These are phyloP conservation scores for Scaptomyza hsui DNA, from an alignment of 1,140 invertebrate species.

Conservation along the genomic window DNA sequence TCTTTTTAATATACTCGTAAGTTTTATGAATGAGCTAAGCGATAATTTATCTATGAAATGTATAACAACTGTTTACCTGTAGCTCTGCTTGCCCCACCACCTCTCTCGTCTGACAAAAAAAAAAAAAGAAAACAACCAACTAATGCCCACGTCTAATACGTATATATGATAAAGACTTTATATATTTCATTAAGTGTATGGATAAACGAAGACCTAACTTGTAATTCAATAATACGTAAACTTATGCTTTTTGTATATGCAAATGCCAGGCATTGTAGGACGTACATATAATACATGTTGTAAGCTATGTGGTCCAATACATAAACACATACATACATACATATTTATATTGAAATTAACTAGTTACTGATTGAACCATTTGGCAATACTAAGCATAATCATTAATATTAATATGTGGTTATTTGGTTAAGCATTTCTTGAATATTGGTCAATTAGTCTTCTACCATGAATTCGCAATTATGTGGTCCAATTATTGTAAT, in stretches of 20 bases:
- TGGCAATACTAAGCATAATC: constrained; percentile 29
- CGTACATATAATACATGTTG: background rate
- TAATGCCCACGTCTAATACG: too few species aligned
- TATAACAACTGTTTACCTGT: constrained; percentile 6
- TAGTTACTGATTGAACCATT: background rate
- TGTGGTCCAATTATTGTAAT: background rate
- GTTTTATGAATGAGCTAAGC: constrained; percentile 11
- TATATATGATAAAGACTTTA: constrained; percentile 15
- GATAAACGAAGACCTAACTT: background rate
- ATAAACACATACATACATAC: too few species aligned
- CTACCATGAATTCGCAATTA: background rate
- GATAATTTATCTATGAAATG: constrained; percentile 11
- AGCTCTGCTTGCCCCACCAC: constrained; percentile 10
- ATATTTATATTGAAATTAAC: constrained; percentile 10
- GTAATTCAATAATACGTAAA: background rate
- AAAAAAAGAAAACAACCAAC: too few species aligned
- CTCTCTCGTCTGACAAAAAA: too few species aligned
- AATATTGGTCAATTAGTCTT: constrained; percentile 8
- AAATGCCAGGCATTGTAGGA: constrained; percentile 6
- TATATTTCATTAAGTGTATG: constrained; percentile 19
- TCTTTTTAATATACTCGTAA: constrained; percentile 29
- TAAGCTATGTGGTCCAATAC: background rate
- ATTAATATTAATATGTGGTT: constrained; percentile 9
- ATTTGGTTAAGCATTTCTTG: constrained; percentile 6
- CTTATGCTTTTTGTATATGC: constrained; percentile 10